Conservation (phyloP, 2,888 invertebrate genomes). For the Acrobasis consociella region DNA sequence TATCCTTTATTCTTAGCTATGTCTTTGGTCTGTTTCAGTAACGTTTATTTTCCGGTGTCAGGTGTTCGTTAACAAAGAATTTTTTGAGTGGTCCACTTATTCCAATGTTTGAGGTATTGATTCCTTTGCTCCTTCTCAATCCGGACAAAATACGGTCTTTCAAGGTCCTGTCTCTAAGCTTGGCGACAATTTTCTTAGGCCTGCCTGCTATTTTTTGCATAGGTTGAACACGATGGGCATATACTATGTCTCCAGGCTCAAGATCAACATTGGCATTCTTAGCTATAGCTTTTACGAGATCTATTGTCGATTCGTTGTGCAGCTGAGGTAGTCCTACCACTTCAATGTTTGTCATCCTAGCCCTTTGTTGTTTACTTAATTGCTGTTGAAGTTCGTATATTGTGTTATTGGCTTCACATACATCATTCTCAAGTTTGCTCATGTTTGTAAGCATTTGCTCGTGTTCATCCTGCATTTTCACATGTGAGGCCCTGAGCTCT, state of each 20-base stretch:
- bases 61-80: not conserved
- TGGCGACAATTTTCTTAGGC: not conserved
- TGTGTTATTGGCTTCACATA: no score
- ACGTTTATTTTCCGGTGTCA: conserved; percentile 1
- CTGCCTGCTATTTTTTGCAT: not conserved
- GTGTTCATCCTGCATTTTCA: no score
- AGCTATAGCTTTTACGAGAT: not conserved
- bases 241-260: not conserved
- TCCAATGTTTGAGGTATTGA: not conserved
- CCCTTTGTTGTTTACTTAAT: no score
- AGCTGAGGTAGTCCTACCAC: not conserved
- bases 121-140: conserved; percentile 1
- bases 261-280: conserved; percentile 1
- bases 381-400: no score
- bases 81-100: not conserved
- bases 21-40: no score
- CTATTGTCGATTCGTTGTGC: not conserved
- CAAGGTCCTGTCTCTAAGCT: not conserved
- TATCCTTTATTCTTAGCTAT: no score
- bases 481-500: no score
- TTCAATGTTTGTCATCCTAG: conserved; percentile 1
- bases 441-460: no score
- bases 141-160: conserved; percentile 1
- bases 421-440: no score
- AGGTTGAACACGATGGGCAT: conserved; percentile 2